A percentile compares a stretch with the other conserved stretches of the same genome.
These are phyloP conservation scores for Coregonus sp. DNA, from an alignment of 2,797 vertebrate species.

Conservation along the genomic window DNA sequence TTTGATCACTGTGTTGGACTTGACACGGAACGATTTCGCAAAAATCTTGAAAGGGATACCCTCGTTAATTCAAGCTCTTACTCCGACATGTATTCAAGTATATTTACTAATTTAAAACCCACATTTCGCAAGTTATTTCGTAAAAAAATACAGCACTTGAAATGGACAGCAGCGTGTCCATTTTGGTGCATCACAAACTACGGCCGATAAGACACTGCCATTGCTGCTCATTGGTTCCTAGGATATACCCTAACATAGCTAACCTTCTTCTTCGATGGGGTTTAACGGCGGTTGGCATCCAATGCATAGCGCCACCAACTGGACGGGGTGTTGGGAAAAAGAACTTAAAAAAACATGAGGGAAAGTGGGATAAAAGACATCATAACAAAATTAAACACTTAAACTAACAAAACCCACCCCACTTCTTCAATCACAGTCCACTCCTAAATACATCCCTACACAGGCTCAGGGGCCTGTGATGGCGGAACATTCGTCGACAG, in stretches of 20 bases:
- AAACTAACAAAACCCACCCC: too few species aligned
- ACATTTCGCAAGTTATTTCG: not conserved
- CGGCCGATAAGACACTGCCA: constrained; percentile 45
- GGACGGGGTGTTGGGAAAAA: too few species aligned
- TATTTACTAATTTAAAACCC: not conserved
- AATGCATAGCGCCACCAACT: too few species aligned
- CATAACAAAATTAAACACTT: too few species aligned
- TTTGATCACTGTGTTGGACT: constrained; percentile 89
- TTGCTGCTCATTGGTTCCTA: constrained; percentile 42
- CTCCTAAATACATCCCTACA: too few species aligned
- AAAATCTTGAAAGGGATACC: constrained; percentile 80
- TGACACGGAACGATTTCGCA: constrained; percentile 87
- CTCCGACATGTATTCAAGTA: not conserved
- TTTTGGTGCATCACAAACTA: constrained; percentile 54
- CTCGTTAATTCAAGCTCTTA: not conserved
- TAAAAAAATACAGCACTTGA: not conserved
- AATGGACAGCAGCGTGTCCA: not conserved
- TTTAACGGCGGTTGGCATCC: too few species aligned
- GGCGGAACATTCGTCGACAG: too few species aligned
- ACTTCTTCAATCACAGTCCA: too few species aligned
- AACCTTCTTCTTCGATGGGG: too few species aligned
- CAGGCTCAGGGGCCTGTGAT: too few species aligned
- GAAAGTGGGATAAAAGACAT: too few species aligned
- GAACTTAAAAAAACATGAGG: too few species aligned
- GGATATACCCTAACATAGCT: not conserved